Base-by-base conservation (phyloP, 2,888 invertebrate genomes). In the Heliconius cydno region DNA sequence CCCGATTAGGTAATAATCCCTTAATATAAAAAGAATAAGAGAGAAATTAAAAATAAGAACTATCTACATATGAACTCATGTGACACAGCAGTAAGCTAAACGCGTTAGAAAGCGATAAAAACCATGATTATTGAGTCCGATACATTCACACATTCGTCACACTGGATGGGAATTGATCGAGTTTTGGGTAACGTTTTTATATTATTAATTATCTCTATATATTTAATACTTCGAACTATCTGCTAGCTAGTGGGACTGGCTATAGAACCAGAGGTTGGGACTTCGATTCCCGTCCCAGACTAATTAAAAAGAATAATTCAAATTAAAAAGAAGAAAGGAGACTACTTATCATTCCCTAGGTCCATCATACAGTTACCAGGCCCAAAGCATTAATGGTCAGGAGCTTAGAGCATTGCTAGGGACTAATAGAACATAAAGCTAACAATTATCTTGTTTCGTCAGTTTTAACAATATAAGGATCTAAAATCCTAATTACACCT, bases 91-190 rank as follows among this genome's bases (percentile, higher is more conserved):
- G 57, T 73, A 73, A 73, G 57, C 38, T 25, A 15, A 68, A 25
- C 5, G 34, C n/a, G 57, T 72, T 72, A 72, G 72, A 73, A 60
- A 73, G 57, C 68, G 41, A 41, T 73, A 60, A 73, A 57, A 57
- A n/a, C 30, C 34, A 73, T 28, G 10, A 46, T 28, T 34, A 67
- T 63, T 63, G 70, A 81, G 72, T 30, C 34, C 57, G 72, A 28
- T n/a, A 19, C 34, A 28, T n/a, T 73, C 57, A 15, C 22, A 52
- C 57, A 73, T 73, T 73, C 57, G 72, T 57, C 57, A 73, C 57
- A 60, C 30, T 60, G 12, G 13, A 60, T 3, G 30, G 22, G 72
- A n/a, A 28, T 13, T 22, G 57, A 73, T 73, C n/a, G 22, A n/a
- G 12, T 57, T 72, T 22, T 28, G 34, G 30, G 30, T n/a, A 28